Percentiles rank a stretch among this genome's conserved stretches.
phyloP scores from a whole-genome alignment of 2,113 vertebrate genomes.

The Neotoma lepida region DNA sequence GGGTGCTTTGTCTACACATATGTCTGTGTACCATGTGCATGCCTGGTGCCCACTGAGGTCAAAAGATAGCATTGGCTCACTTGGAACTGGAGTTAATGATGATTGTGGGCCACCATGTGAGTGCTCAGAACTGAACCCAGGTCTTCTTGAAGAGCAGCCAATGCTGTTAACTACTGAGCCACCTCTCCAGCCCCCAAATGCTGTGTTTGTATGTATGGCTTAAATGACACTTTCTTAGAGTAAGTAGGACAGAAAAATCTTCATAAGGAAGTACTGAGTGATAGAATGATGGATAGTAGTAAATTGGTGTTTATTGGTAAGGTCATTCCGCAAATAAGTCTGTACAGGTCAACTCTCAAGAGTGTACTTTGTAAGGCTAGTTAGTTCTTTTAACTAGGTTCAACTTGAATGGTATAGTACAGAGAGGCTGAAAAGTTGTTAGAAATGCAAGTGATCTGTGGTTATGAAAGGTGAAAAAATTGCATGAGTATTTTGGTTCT shows the following conservation, averaged over 20 bases:
- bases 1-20: background rate
- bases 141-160: background rate
- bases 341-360: background rate
- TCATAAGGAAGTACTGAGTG: slow-evolving; percentile 11
- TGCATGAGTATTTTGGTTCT: background rate
- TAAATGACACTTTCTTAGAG: slow-evolving; percentile 42
- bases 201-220: slow-evolving; percentile 34
- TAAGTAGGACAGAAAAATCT: slow-evolving; percentile 37
- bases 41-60: background rate
- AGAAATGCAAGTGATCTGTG: background rate
- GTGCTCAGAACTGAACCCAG: background rate
- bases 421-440: slow-evolving; percentile 28
- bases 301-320: slow-evolving; percentile 35
- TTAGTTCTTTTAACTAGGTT: slow-evolving; percentile 10
- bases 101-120: background rate
- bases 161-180: background rate
- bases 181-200: background rate
- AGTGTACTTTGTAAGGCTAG: background rate
- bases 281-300: slow-evolving; percentile 1
- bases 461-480: background rate
- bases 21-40: background rate
- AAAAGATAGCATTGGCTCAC: background rate
- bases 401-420: slow-evolving; percentile 32
- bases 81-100: background rate
- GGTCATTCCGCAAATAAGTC: background rate